Conservation (phyloP, 2,797 vertebrate species). For the Karalla daura region DNA sequence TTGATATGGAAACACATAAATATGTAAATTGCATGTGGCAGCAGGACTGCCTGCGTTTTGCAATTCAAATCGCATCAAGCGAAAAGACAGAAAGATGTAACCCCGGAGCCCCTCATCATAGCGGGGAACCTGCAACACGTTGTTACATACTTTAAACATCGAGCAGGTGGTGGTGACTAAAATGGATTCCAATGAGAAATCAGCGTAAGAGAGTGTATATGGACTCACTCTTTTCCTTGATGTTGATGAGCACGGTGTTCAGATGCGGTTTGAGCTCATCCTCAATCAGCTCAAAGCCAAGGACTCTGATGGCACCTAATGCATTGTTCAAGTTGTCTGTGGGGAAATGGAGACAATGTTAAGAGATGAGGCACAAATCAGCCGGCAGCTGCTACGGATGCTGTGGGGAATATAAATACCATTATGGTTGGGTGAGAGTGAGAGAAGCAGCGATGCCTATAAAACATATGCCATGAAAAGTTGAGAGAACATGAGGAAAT, state of each 20-base stretch:
- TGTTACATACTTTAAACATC: not conserved
- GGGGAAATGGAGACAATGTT: constrained; percentile 1
- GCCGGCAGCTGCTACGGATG: not conserved
- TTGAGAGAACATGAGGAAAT: not conserved
- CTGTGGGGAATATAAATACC: not conserved
- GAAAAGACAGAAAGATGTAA: not conserved
- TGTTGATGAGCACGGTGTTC: constrained; percentile 76
- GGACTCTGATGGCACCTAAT: constrained; percentile 80
- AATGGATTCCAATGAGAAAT: not conserved
- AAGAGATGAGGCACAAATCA: not conserved
- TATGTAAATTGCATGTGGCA: constrained; percentile 20
- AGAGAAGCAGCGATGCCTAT: not conserved
- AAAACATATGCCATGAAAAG: not conserved
- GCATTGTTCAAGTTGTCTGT: constrained; percentile 80
- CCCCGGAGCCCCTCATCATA: not conserved
- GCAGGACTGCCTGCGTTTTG: not conserved
- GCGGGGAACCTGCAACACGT: not conserved
- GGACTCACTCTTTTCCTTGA: constrained; percentile 79
- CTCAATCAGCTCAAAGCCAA: constrained; percentile 80
- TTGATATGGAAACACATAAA: constrained; percentile 3
- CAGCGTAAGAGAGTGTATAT: not conserved
- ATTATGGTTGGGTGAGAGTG: not conserved
- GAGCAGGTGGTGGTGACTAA: not conserved
- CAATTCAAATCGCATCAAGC: constrained; percentile 24
- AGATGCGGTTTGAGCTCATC: constrained; percentile 82